Conservation (phyloP, 2,797 vertebrate genomes). For the Stomatorhinus walkeri region DNA sequence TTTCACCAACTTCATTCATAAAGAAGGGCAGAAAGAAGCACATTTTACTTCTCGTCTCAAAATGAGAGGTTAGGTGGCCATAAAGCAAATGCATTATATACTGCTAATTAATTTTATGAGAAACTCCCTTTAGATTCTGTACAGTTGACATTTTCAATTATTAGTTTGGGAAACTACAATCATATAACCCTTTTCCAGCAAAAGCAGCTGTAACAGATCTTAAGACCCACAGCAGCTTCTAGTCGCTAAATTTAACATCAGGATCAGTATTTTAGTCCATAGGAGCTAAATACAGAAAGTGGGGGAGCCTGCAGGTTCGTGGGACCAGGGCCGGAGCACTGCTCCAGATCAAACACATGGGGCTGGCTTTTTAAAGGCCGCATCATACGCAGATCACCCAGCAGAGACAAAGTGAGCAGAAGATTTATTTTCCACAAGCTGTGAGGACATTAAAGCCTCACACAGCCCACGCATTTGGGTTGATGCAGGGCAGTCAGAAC, state of each 20-base stretch:
- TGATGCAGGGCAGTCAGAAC: neutral
- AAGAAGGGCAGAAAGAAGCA: neutral
- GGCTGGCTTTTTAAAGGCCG: neutral
- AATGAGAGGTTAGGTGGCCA: neutral
- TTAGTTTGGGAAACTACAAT: neutral
- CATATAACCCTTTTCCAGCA: neutral
- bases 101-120: neutral
- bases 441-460: slow-evolving; percentile 33
- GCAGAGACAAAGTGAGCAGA: slow-evolving; percentile 13
- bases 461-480: slow-evolving; percentile 41
- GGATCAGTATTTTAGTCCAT: neutral
- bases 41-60: neutral
- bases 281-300: slow-evolving; percentile 9
- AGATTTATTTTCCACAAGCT: slow-evolving; percentile 6
- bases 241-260: slow-evolving; percentile 4
- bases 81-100: neutral
- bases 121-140: neutral
- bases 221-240: neutral
- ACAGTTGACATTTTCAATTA: neutral
- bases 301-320: neutral
- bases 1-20: neutral
- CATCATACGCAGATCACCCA: slow-evolving; percentile 8
- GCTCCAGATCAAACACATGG: neutral
- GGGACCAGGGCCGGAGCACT: neutral
- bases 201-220: neutral